These are phyloP conservation scores for Plumapathes pennacea DNA, from an alignment of 92 coral and sea anemone species.

Conservation along the genomic window DNA sequence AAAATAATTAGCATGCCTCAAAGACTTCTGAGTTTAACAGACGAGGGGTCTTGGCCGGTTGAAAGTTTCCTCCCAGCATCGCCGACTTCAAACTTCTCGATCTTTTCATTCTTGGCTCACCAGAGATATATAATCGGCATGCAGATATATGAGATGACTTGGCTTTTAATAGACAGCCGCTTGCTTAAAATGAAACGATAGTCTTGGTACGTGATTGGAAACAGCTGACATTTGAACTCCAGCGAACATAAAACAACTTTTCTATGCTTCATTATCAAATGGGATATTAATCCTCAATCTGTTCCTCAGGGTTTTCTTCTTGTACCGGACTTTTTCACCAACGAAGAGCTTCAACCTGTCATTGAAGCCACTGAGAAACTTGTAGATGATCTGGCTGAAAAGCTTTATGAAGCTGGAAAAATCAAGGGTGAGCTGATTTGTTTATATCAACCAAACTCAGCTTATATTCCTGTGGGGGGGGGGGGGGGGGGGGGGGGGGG, in stretches of 20 bases:
- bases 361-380: conserved; percentile 49
- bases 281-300: not conserved
- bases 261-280: not conserved
- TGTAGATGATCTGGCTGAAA: conserved; percentile 69
- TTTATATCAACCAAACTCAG: too few relatives aligned
- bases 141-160: too few relatives aligned
- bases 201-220: not conserved
- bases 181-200: too few relatives aligned
- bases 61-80: too few relatives aligned
- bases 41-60: too few relatives aligned
- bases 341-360: conserved; percentile 66
- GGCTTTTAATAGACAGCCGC: not conserved
- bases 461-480: not conserved
- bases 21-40: too few relatives aligned
- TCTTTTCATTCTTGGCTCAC: too few relatives aligned
- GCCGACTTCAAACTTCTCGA: too few relatives aligned
- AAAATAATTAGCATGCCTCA: too few relatives aligned
- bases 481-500: conserved; percentile 7
- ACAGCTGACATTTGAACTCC: not conserved
- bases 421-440: conserved; percentile 48
- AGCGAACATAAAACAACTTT: too few relatives aligned
- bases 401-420: conserved; percentile 70
- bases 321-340: conserved; percentile 65
- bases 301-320: conserved; percentile 60
- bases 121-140: too few relatives aligned